These are phyloP conservation scores for Zhuqinia jingwanae DNA, from an alignment of 2,888 invertebrate genomes.

Conservation along the genomic window DNA sequence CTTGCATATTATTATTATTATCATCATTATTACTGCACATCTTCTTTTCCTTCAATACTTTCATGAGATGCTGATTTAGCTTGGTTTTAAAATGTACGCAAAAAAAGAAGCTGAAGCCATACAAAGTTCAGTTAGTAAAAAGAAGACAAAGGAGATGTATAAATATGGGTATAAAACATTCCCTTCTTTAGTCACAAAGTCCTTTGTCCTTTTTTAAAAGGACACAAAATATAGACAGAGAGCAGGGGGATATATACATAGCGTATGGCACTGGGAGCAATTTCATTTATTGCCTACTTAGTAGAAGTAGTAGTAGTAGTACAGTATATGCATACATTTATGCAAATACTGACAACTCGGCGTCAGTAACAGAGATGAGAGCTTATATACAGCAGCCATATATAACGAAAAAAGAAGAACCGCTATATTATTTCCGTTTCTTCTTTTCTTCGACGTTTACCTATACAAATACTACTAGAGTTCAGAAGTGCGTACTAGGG, in stretches of 20 bases:
- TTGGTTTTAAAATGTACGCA: constrained; percentile 16
- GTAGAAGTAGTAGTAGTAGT: neutral
- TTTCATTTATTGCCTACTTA: constrained; percentile 50
- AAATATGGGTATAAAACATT: constrained; percentile 7
- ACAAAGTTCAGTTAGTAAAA: neutral
- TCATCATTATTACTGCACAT: neutral
- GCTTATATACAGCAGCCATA: neutral
- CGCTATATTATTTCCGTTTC: constrained; percentile 39
- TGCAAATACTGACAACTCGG: constrained; percentile 5
- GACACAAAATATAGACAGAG: constrained; percentile 24
- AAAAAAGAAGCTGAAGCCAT: too few relatives aligned
- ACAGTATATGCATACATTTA: neutral
- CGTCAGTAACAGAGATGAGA: neutral
- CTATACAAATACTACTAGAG: constrained; percentile 58
- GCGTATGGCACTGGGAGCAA: constrained; percentile 41
- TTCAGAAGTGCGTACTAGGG: constrained; percentile 48
- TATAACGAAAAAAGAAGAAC: constrained; percentile 39
- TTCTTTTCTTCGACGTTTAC: constrained; percentile 26
- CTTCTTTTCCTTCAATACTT: constrained; percentile 16
- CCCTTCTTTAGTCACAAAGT: constrained; percentile 14
- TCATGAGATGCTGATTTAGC: neutral
- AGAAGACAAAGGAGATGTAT: neutral
- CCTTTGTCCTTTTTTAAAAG: constrained; percentile 50
- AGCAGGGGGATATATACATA: neutral
- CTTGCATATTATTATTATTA: constrained; percentile 31